Evolutionary conservation across 2,797 vertebrate species (phyloP).

Genomic region (Fundulus diaphanus): DNA sequence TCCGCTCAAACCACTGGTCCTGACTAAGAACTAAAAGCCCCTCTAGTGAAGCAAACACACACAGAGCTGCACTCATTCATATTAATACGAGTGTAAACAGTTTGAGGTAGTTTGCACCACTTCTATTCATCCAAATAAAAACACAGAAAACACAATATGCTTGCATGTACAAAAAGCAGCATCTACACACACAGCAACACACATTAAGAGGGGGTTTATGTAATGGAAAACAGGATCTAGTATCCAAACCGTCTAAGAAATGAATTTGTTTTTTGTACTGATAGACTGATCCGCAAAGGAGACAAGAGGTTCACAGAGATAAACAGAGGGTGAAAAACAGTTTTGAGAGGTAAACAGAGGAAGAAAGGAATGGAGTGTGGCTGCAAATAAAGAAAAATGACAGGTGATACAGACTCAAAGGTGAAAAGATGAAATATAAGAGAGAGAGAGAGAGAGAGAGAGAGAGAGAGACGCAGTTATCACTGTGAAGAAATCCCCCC

Average conservation of each 20-base stretch:
- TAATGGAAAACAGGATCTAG: conserved; percentile 39
- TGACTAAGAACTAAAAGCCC: conserved; percentile 33
- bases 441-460: conserved; percentile 12
- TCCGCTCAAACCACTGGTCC: conserved; percentile 51
- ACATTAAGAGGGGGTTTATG: conserved; percentile 15
- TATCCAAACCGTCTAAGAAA: conserved; percentile 48
- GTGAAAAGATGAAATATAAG: conserved; percentile 16
- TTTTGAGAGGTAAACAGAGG: conserved; percentile 17
- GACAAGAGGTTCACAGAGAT: conserved; percentile 18
- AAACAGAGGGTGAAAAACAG: conserved; percentile 22
- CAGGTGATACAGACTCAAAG: conserved; percentile 14
- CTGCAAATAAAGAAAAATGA: background rate
- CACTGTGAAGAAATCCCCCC: conserved; percentile 41
- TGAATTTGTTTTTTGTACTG: conserved; percentile 39
- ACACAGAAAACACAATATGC: conserved; percentile 5
- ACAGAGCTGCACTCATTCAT: conserved; percentile 8
- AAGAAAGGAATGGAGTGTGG: background rate
- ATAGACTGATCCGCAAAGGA: conserved; percentile 33
- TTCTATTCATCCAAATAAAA: conserved; percentile 29
- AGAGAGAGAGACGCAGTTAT: conserved; percentile 19
- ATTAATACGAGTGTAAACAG: conserved; percentile 43
- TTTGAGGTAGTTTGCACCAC: conserved; percentile 33
- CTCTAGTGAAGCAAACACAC: conserved; percentile 21
- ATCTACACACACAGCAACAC: conserved; percentile 10
- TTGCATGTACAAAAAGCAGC: conserved; percentile 22